Evolutionary conservation across 2,888 invertebrate species (phyloP).

Genomic region (Girardia tigrina): DNA sequence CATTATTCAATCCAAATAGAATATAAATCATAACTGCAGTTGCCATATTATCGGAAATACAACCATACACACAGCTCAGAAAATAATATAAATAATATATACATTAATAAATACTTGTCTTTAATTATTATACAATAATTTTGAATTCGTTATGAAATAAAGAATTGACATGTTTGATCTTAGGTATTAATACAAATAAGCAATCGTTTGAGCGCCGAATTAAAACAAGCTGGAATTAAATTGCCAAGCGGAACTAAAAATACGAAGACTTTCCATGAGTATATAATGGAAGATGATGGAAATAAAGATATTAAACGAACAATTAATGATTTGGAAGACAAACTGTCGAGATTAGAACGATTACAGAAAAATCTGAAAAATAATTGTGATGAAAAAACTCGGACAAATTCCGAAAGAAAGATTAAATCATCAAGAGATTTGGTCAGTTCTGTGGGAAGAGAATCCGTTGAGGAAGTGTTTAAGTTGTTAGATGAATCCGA

Average conservation of each 20-base stretch:
- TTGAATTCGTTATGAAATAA: no score
- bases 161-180: no score
- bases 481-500: constrained; percentile 5
- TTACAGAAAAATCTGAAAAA: background rate
- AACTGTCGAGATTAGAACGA: constrained; percentile 1
- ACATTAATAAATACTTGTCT: no score
- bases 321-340: constrained; percentile 18
- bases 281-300: background rate
- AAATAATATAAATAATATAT: no score
- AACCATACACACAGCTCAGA: no score
- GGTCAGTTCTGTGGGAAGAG: background rate
- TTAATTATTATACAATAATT: no score
- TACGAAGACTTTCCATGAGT: background rate
- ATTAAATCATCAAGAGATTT: background rate
- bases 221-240: background rate
- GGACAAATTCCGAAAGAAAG: no score
- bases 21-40: no score
- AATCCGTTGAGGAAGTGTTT: background rate
- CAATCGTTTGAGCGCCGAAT: background rate
- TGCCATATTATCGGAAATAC: no score
- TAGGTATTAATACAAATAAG: constrained; percentile 12
- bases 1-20: no score
- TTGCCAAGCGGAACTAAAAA: background rate
- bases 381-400: background rate
- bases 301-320: constrained; percentile 18